phyloP scores from a whole-genome alignment of 2,797 vertebrate genomes.

The Coracias cyanogaster region DNA sequence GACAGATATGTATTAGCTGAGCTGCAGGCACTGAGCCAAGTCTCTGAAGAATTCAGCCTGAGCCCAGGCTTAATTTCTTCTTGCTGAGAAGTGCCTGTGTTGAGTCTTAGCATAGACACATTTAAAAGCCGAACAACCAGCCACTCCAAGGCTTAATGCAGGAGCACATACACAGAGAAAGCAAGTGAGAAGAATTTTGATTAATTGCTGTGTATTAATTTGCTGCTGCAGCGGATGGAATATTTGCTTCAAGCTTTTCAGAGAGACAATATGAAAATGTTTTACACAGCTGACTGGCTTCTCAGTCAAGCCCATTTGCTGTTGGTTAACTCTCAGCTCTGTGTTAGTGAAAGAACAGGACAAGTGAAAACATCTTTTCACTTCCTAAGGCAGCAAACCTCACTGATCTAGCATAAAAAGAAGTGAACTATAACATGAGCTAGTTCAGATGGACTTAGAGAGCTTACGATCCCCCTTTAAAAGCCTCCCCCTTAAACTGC shows the following conservation, averaged over 20 bases:
- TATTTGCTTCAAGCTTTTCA: conserved; percentile 18
- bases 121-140: conserved; percentile 14
- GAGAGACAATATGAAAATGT: not conserved
- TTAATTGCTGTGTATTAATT: conserved; percentile 50
- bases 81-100: not conserved
- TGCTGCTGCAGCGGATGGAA: not conserved
- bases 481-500: not conserved
- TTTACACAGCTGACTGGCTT: conserved; percentile 23
- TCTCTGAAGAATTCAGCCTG: not conserved
- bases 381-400: conserved; percentile 2
- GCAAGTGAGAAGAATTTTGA: conserved; percentile 35
- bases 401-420: not conserved
- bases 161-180: not conserved
- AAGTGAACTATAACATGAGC: not conserved
- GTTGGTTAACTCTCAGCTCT: not conserved
- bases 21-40: not conserved
- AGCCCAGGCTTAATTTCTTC: not conserved
- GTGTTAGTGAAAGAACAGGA: not conserved
- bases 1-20: not conserved
- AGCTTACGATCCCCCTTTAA: not conserved
- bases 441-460: not conserved
- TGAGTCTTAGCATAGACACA: not conserved
- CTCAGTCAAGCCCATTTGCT: not conserved
- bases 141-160: not conserved
- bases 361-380: not conserved